These are phyloP conservation scores for Esox niger DNA, from an alignment of 2,113 vertebrate genomes.

Conservation along the genomic window DNA sequence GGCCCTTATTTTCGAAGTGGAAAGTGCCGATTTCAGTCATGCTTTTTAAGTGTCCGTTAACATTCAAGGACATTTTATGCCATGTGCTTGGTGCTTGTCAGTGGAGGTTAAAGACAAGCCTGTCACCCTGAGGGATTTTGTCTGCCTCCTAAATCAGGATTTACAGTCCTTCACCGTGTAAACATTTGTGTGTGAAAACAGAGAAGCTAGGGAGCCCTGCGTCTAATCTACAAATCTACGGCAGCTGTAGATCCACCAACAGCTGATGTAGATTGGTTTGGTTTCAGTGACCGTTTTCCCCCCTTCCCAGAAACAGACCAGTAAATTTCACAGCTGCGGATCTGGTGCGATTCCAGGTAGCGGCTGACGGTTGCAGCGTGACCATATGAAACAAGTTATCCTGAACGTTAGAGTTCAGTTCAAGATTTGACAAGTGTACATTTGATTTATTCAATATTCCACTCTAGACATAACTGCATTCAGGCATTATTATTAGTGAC, in stretches of 20 bases:
- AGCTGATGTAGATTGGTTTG: conserved; percentile 63
- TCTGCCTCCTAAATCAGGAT: conserved; percentile 43
- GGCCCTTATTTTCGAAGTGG: conserved; percentile 38
- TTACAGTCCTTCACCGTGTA: conserved; percentile 41
- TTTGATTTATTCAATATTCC: not conserved
- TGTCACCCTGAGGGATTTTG: conserved; percentile 59
- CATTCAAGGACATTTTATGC: conserved; percentile 57
- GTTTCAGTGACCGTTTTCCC: conserved; percentile 46
- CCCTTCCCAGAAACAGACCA: conserved; percentile 62
- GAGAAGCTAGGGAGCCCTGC: conserved; percentile 31
- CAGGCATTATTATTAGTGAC: too few relatives aligned
- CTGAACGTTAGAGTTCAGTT: not conserved
- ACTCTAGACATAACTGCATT: not conserved
- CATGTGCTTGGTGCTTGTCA: conserved; percentile 64
- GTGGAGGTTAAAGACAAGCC: conserved; percentile 53
- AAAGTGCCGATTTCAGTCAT: conserved; percentile 47
- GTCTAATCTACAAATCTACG: conserved; percentile 53
- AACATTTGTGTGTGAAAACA: conserved; percentile 61
- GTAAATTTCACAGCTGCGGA: conserved; percentile 71
- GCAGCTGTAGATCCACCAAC: conserved; percentile 68
- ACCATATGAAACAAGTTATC: conserved; percentile 40
- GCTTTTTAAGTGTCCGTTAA: conserved; percentile 63
- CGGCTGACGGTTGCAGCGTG: not conserved
- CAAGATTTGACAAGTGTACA: not conserved
- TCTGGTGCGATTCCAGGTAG: conserved; percentile 32